Evolutionary conservation across 2,113 vertebrate genomes (phyloP).

Genomic region (Carassius gibelio): DNA sequence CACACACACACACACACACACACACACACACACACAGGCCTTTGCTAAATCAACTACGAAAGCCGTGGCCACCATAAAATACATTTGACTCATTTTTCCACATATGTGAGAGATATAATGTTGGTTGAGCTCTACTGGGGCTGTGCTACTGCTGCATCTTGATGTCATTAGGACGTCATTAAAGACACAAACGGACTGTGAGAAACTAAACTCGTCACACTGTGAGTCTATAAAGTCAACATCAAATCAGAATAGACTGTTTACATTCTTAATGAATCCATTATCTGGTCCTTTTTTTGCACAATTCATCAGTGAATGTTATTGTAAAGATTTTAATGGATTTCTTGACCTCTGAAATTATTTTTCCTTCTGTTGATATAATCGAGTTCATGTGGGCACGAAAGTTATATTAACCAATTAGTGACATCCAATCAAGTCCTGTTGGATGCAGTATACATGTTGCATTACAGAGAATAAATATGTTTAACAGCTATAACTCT

Average conservation of each 20-base stretch:
- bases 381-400: not conserved
- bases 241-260: not conserved
- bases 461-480: not conserved
- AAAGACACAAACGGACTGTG: slow-evolving; percentile 32
- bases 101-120: slow-evolving; percentile 70
- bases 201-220: slow-evolving; percentile 49
- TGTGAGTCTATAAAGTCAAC: not conserved
- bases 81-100: slow-evolving; percentile 69
- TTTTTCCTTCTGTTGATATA: not conserved
- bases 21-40: no score
- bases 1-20: no score
- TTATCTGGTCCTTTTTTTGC: not conserved
- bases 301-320: slow-evolving; percentile 7
- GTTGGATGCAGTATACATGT: not conserved
- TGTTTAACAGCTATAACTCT: no score
- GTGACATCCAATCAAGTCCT: not conserved
- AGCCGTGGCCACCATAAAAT: slow-evolving; percentile 52
- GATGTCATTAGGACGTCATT: slow-evolving; percentile 72
- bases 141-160: slow-evolving; percentile 70
- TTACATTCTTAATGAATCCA: not conserved
- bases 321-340: slow-evolving; percentile 6
- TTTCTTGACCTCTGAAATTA: not conserved
- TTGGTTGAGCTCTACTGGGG: slow-evolving; percentile 64
- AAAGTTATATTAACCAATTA: not conserved
- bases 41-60: not conserved